These are phyloP conservation scores for Anticlea derivata DNA, from an alignment of 2,888 invertebrate species.

Conservation along the genomic window DNA sequence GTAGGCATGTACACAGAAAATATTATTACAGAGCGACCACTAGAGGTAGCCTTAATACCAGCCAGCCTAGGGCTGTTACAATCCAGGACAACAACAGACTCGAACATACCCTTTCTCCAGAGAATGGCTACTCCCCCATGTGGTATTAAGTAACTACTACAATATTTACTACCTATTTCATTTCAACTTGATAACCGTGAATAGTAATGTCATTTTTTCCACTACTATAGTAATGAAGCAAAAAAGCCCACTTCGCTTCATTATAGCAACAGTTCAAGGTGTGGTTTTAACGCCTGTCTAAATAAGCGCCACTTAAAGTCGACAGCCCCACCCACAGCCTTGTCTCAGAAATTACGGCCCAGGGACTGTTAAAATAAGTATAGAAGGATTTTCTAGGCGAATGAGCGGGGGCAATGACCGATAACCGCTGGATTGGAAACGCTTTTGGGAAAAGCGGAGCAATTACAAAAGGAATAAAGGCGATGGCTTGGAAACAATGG, in stretches of 20 bases:
- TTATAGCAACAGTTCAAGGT: slow-evolving; percentile 3
- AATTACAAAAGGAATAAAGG: neutral
- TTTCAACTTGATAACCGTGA: too few species aligned
- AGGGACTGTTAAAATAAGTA: slow-evolving; percentile 33
- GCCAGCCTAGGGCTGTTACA: too few species aligned
- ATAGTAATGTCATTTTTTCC: too few species aligned
- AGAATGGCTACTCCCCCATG: too few species aligned
- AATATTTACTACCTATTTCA: too few species aligned
- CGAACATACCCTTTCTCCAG: too few species aligned
- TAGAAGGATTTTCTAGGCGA: slow-evolving; percentile 30
- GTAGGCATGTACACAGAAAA: too few species aligned
- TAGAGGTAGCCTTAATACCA: too few species aligned
- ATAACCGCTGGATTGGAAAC: slow-evolving; percentile 15
- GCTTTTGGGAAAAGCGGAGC: neutral
- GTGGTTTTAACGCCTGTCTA: slow-evolving; percentile 33
- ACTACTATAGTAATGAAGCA: neutral
- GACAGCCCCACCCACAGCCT: slow-evolving; percentile 26
- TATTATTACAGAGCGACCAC: too few species aligned
- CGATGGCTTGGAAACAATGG: neutral
- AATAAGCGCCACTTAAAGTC: slow-evolving; percentile 31
- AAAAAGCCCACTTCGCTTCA: neutral
- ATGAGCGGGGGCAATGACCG: slow-evolving; percentile 29
- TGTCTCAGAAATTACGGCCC: slow-evolving; percentile 20
- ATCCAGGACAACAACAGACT: too few species aligned
- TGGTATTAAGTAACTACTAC: too few species aligned